Evolutionary conservation across 2,797 vertebrate species (phyloP).

Genomic region (Notoglanidium macrostoma): DNA sequence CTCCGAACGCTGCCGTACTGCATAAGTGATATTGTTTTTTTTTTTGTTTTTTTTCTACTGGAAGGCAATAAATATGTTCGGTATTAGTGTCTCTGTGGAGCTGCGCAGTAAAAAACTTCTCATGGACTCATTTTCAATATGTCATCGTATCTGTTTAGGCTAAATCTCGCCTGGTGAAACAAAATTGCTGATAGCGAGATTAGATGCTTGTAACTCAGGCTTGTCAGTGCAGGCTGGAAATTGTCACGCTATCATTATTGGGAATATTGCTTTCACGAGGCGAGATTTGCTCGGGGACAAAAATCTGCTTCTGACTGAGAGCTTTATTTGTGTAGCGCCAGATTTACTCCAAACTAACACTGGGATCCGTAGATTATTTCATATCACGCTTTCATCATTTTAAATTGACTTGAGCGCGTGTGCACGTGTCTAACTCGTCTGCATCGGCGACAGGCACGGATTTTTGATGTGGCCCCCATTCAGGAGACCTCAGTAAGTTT

Average conservation of each 20-base stretch:
- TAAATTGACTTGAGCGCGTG: not conserved
- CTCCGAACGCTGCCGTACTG: not conserved
- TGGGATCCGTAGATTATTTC: slow-evolving; percentile 10
- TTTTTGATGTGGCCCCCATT: not conserved
- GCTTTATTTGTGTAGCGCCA: slow-evolving; percentile 7
- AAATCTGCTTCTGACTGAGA: slow-evolving; percentile 28
- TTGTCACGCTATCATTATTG: slow-evolving; percentile 24
- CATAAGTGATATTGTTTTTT: slow-evolving; percentile 18
- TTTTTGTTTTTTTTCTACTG: not conserved
- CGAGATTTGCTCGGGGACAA: slow-evolving; percentile 31
- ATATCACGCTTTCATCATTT: slow-evolving; percentile 9
- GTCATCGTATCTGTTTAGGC: slow-evolving; percentile 40
- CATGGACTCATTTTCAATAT: slow-evolving; percentile 22
- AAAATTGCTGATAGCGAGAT: slow-evolving; percentile 45
- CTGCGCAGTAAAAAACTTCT: slow-evolving; percentile 11
- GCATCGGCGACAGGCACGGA: not conserved
- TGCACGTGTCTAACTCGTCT: too few relatives aligned
- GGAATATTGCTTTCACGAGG: slow-evolving; percentile 12
- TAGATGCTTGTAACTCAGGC: slow-evolving; percentile 36
- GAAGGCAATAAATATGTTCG: slow-evolving; percentile 22
- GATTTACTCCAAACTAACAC: slow-evolving; percentile 22
- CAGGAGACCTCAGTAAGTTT: not conserved
- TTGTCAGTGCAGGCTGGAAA: slow-evolving; percentile 29
- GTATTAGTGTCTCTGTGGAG: slow-evolving; percentile 14
- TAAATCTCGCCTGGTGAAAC: slow-evolving; percentile 18